These are phyloP conservation scores for Pica pica DNA, from an alignment of 2,113 vertebrate species.

Conservation along the genomic window DNA sequence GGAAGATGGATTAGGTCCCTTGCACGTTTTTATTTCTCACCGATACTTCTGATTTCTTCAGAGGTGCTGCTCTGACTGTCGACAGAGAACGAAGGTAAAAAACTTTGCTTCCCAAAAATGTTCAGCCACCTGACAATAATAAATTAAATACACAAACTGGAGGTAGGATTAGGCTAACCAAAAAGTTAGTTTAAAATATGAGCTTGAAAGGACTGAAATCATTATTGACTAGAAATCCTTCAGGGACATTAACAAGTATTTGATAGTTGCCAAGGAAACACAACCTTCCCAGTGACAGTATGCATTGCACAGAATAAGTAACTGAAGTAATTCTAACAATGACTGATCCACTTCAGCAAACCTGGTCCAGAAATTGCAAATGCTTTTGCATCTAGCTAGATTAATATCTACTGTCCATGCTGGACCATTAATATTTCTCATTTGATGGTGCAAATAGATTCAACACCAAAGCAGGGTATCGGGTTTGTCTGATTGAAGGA, in stretches of 20 bases:
- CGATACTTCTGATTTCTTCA: background rate
- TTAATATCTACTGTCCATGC: background rate
- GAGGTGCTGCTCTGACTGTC: background rate
- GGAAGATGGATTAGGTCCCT: background rate
- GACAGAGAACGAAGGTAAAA: background rate
- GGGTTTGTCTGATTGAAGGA: background rate
- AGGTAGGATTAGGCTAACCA: slow-evolving; percentile 16
- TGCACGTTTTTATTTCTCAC: background rate
- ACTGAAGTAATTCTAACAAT: slow-evolving; percentile 17
- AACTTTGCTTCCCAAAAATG: slow-evolving; percentile 8
- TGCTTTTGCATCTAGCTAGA: background rate
- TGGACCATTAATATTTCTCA: accelerated
- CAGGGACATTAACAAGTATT: slow-evolving; percentile 42
- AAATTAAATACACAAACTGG: slow-evolving; percentile 1
- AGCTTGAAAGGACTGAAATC: slow-evolving; percentile 40
- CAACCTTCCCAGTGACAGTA: slow-evolving; percentile 27
- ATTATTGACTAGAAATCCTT: slow-evolving; percentile 58
- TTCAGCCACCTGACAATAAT: slow-evolving; percentile 14
- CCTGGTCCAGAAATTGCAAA: background rate
- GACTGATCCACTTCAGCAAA: background rate
- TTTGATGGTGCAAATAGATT: background rate
- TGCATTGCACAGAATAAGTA: slow-evolving; percentile 35
- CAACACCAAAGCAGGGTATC: background rate
- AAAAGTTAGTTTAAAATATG: slow-evolving; percentile 56
- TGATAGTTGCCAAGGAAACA: slow-evolving; percentile 73